A percentile compares a stretch with the other conserved stretches of the same genome.
Conservation (phyloP, 2,113 vertebrate species). For the Vidua macroura region DNA sequence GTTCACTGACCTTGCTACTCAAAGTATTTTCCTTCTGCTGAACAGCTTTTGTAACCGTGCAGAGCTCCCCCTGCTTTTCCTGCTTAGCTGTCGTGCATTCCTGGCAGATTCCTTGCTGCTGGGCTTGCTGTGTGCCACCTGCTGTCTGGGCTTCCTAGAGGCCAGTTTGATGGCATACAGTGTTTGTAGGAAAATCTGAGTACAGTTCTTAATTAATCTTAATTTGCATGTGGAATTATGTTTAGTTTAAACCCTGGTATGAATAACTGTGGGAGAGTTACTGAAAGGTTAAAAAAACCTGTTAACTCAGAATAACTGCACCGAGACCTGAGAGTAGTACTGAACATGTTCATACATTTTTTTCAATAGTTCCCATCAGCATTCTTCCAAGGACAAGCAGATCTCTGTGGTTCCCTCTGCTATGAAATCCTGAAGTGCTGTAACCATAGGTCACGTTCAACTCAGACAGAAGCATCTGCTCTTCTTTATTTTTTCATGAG, state of each 20-base stretch:
- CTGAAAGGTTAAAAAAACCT: background rate
- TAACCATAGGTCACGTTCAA: conserved; percentile 93
- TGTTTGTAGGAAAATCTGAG: background rate
- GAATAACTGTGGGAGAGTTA: background rate
- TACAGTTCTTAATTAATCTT: background rate
- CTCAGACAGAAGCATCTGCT: conserved; percentile 92
- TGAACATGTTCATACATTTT: background rate
- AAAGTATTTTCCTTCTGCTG: background rate
- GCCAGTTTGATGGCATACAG: background rate
- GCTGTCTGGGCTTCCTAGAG: background rate
- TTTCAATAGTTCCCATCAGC: conserved; percentile 87
- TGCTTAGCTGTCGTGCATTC: background rate
- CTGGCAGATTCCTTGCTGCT: background rate
- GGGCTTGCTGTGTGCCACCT: background rate
- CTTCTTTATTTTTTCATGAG: conserved; percentile 98
- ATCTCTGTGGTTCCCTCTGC: conserved; percentile 93
- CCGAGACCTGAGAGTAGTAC: background rate
- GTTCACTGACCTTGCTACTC: background rate
- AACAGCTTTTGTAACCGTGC: background rate
- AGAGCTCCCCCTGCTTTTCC: background rate
- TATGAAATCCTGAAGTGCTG: conserved; percentile 97
- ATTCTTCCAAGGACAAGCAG: conserved; percentile 95
- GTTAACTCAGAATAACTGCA: background rate
- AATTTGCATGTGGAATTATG: background rate
- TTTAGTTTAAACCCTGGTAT: background rate